Percentiles rank a stretch among this genome's conserved stretches.
phyloP scores from a whole-genome alignment of 2,797 vertebrate genomes.

The Aulostomus chinensis region DNA sequence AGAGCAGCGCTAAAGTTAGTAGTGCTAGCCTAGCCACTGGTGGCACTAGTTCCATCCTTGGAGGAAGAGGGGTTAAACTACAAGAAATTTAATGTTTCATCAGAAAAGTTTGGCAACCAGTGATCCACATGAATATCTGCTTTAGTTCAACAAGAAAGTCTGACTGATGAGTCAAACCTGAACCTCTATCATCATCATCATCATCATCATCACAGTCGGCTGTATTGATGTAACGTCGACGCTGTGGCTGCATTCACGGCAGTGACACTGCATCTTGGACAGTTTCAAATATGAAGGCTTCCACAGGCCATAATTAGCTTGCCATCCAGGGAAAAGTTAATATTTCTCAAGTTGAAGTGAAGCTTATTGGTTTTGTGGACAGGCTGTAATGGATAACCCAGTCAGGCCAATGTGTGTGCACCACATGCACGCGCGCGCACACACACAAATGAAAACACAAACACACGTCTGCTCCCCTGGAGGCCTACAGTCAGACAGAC shows the following conservation, averaged over 20 bases:
- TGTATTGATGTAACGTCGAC: conserved; percentile 44
- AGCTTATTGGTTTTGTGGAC: conserved; percentile 76
- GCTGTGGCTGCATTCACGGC: conserved; percentile 25
- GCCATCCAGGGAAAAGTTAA: conserved; percentile 69
- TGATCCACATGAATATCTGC: no score
- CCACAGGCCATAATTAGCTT: conserved; percentile 67
- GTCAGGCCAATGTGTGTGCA: conserved; percentile 33
- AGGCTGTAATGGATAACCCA: conserved; percentile 73
- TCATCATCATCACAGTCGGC: background rate
- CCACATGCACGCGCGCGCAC: conserved; percentile 18
- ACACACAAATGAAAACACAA: conserved; percentile 30
- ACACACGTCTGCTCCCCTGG: conserved; percentile 51
- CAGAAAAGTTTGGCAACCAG: no score
- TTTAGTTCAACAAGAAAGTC: conserved; percentile 13
- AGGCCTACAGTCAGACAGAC: conserved; percentile 71
- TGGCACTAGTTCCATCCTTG: no score
- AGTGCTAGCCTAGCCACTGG: no score
- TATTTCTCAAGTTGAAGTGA: conserved; percentile 73
- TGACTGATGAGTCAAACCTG: conserved; percentile 15
- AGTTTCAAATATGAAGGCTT: conserved; percentile 10
- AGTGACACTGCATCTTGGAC: conserved; percentile 28
- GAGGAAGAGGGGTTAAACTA: no score
- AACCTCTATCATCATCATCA: conserved; percentile 26
- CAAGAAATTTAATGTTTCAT: no score
- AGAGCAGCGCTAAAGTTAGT: no score